A percentile compares a stretch with the other conserved stretches of the same genome.
These are phyloP conservation scores for Chromis chromis DNA, from an alignment of 2,797 vertebrate species.

Conservation along the genomic window DNA sequence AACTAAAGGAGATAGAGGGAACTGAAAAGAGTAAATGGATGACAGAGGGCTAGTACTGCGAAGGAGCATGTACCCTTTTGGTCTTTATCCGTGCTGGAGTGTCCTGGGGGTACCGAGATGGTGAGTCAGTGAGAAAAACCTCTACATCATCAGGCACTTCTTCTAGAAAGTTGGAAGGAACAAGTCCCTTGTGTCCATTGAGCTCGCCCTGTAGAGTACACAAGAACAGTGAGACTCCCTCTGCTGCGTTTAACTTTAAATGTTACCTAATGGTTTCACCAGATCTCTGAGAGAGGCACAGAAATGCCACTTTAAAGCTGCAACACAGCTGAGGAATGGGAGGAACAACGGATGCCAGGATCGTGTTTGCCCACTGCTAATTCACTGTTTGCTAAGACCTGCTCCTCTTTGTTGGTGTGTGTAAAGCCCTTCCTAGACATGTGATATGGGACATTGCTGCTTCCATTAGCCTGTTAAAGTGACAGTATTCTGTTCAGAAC, in stretches of 20 bases:
- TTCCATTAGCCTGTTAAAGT: too few species aligned
- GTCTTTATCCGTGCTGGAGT: conserved; percentile 90
- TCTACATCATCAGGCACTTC: conserved; percentile 99
- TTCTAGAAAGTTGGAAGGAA: conserved; percentile 99
- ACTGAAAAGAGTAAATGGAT: conserved; percentile 78
- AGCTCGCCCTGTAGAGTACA: conserved; percentile 90
- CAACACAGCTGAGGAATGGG: neutral
- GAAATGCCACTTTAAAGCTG: neutral
- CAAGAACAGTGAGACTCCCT: conserved; percentile 26
- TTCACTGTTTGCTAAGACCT: too few species aligned
- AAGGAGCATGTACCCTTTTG: conserved; percentile 95
- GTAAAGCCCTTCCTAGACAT: too few species aligned
- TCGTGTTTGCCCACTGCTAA: too few species aligned
- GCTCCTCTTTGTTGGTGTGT: too few species aligned
- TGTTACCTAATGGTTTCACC: neutral
- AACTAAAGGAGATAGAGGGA: conserved; percentile 77
- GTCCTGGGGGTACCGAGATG: conserved; percentile 88
- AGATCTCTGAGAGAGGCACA: neutral
- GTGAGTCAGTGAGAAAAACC: conserved; percentile 94
- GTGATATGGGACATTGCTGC: too few species aligned
- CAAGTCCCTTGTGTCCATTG: conserved; percentile 96
- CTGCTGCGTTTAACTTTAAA: neutral
- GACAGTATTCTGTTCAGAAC: too few species aligned
- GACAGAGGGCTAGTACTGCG: conserved; percentile 82
- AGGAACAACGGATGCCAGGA: neutral